Evolutionary conservation across 2,888 invertebrate genomes (phyloP).

Genomic region (Germaria angustata): DNA sequence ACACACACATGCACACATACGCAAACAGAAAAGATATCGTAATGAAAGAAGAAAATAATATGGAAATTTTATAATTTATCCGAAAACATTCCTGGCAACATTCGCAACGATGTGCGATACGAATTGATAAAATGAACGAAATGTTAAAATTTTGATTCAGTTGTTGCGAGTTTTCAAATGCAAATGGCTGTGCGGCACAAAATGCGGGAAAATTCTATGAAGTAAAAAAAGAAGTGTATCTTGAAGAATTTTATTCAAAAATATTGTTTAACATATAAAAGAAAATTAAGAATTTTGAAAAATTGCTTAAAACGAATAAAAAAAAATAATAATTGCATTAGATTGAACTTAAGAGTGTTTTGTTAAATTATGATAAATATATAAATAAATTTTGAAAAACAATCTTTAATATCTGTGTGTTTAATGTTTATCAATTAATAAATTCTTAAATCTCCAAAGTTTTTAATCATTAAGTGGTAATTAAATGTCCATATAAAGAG

Average conservation of each 20-base stretch:
- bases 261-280: no score
- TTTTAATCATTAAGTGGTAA: conserved; percentile 26
- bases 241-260: no score
- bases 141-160: conserved; percentile 77
- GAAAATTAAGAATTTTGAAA: no score
- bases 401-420: background rate
- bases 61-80: conserved; percentile 1
- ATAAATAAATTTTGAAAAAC: background rate
- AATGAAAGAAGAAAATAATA: conserved; percentile 13
- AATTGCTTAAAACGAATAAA: background rate
- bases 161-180: conserved; percentile 75
- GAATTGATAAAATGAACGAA: conserved; percentile 74
- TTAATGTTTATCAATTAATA: conserved; percentile 7
- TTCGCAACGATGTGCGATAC: conserved; percentile 32
- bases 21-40: background rate
- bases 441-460: background rate
- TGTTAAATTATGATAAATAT: no score
- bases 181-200: conserved; percentile 67
- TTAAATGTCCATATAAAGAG: background rate
- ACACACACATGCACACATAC: no score
- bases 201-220: background rate
- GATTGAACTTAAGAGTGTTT: no score
- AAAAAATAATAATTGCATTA: background rate
- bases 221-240: no score
- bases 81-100: background rate